A percentile compares a stretch with the other conserved stretches of the same genome.
phyloP scores from a whole-genome alignment of 64 coral and sea anemone species.

The Pocillopora verrucosa region DNA sequence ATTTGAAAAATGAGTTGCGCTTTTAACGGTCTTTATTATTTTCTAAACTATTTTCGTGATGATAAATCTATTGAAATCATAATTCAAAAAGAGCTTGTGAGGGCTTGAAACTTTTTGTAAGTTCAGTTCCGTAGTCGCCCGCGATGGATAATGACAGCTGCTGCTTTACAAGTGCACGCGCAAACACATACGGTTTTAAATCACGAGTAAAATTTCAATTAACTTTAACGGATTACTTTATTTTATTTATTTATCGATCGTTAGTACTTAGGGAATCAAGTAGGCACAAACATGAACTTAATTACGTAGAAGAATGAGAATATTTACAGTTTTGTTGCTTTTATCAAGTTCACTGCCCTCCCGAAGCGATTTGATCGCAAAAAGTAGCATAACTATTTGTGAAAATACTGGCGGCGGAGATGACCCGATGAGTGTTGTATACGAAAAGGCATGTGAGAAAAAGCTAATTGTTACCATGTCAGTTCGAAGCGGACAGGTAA shows the following conservation, averaged over 20 bases:
- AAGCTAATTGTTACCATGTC: constrained; percentile 90
- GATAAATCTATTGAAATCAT: too few species aligned
- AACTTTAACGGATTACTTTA: neutral
- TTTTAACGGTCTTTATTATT: too few species aligned
- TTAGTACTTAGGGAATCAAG: neutral
- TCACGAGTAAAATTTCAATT: neutral
- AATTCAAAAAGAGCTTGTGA: too few species aligned
- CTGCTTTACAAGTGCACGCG: neutral
- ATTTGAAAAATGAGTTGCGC: too few species aligned
- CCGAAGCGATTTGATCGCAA: constrained; percentile 74
- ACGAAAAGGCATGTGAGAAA: constrained; percentile 92
- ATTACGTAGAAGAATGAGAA: neutral
- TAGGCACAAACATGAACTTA: neutral
- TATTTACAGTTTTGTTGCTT: constrained; percentile 12
- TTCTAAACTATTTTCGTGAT: too few species aligned
- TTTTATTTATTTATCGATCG: neutral
- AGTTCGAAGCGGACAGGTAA: constrained; percentile 91
- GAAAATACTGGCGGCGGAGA: constrained; percentile 87
- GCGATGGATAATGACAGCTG: constrained; percentile 16
- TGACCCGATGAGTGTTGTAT: constrained; percentile 90
- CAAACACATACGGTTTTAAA: constrained; percentile 10
- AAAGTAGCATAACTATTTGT: constrained; percentile 90
- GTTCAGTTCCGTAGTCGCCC: neutral
- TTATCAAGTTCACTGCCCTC: neutral
- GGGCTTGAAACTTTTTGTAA: neutral